A percentile compares a stretch with the other conserved stretches of the same genome.
Evolutionary conservation across 2,888 invertebrate species (phyloP).

Genomic region (Morpho achilles): DNA sequence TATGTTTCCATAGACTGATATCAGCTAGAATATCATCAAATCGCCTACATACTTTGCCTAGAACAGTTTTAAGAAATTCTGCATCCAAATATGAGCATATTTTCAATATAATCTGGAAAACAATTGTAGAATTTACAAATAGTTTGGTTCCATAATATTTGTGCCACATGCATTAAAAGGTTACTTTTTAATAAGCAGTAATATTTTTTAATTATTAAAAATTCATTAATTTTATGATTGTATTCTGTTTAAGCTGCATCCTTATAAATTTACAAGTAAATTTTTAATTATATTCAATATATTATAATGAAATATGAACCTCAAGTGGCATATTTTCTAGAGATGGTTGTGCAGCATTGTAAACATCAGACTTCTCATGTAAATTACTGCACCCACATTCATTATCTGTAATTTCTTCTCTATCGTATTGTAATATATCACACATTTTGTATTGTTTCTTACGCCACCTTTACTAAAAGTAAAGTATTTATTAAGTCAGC

Average conservation of each 20-base stretch:
- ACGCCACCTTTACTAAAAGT: constrained; percentile 8
- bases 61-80: constrained; percentile 69
- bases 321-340: constrained; percentile 64
- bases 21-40: constrained; percentile 78
- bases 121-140: background rate
- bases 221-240: too few relatives aligned
- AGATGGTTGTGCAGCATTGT: constrained; percentile 40
- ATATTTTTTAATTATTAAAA: too few relatives aligned
- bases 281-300: background rate
- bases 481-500: background rate
- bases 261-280: too few relatives aligned
- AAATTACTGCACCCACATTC: constrained; percentile 37
- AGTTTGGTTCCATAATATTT: too few relatives aligned
- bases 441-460: constrained; percentile 42
- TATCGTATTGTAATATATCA: constrained; percentile 47
- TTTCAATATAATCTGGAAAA: constrained; percentile 78
- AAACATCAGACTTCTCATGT: constrained; percentile 29
- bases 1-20: constrained; percentile 77
- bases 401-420: constrained; percentile 45
- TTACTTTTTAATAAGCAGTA: too few relatives aligned
- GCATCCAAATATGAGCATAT: constrained; percentile 81
- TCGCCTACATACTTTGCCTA: constrained; percentile 77
- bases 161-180: too few relatives aligned
- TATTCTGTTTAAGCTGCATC: too few relatives aligned
- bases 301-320: constrained; percentile 35